phyloP scores from a whole-genome alignment of 2,888 invertebrate genomes.

The Chaitophorus viminalis region DNA sequence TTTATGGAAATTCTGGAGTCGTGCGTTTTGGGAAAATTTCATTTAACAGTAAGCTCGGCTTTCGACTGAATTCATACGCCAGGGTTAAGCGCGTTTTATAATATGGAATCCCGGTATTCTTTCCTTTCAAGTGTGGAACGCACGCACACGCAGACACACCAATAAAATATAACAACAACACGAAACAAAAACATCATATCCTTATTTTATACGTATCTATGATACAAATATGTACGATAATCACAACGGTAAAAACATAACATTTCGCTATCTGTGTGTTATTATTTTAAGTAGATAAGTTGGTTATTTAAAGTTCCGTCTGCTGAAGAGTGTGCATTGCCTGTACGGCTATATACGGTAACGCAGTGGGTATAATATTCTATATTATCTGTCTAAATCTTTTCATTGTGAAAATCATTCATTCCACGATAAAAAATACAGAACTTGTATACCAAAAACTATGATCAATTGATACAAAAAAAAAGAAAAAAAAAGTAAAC shows the following conservation, averaged over 20 bases:
- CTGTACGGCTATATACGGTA: background rate
- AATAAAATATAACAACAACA: background rate
- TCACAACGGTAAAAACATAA: background rate
- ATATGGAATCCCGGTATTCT: slow-evolving; percentile 9
- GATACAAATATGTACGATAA: background rate
- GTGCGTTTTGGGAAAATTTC: slow-evolving; percentile 20
- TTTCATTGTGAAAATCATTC: background rate
- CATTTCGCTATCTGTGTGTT: background rate
- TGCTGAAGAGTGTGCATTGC: background rate
- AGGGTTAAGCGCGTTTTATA: background rate
- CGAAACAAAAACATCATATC: background rate
- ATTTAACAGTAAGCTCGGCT: slow-evolving; percentile 48
- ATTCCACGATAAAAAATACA: background rate
- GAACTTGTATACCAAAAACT: background rate
- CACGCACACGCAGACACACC: background rate
- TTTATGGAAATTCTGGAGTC: slow-evolving; percentile 40
- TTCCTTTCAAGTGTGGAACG: slow-evolving; percentile 14
- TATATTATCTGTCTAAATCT: background rate
- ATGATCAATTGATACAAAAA: no score
- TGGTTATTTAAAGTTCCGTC: background rate
- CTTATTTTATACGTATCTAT: no score
- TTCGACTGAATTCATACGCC: slow-evolving; percentile 33
- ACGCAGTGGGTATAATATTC: no score
- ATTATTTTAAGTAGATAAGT: background rate
- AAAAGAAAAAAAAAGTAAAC: no score